Conservation (phyloP, 2,888 invertebrate genomes). For the Brassicogethes aeneus region DNA sequence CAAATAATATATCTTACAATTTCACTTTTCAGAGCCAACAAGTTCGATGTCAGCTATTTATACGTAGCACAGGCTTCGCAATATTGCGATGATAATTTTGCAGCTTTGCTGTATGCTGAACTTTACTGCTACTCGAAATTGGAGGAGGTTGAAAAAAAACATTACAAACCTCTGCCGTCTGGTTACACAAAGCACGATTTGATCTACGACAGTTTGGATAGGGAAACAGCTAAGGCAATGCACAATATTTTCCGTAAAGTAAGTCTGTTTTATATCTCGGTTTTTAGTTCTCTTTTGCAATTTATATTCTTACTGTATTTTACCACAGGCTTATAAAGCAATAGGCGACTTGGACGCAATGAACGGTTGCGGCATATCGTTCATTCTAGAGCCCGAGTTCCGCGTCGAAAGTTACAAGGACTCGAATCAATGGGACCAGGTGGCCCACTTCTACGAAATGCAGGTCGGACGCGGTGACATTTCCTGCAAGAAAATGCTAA, state of each 20-base stretch:
- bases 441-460: conserved; percentile 53
- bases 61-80: conserved; percentile 69
- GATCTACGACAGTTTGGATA: conserved; percentile 39
- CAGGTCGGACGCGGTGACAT: conserved; percentile 7
- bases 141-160: conserved; percentile 15
- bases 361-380: conserved; percentile 65
- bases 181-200: conserved; percentile 34
- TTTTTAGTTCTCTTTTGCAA: too few species aligned
- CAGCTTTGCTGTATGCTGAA: conserved; percentile 68
- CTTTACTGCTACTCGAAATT: conserved; percentile 44
- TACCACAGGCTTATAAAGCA: conserved; percentile 56
- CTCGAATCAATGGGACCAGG: conserved; percentile 58
- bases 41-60: conserved; percentile 60
- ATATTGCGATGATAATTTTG: conserved; percentile 63
- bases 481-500: conserved; percentile 26
- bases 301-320: too few species aligned
- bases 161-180: conserved; percentile 10
- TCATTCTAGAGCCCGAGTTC: conserved; percentile 53
- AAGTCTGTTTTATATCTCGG: too few species aligned
- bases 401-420: conserved; percentile 61
- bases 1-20: too few species aligned
- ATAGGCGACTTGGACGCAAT: conserved; percentile 73
- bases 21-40: conserved; percentile 9
- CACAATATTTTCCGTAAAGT: conserved; percentile 55
- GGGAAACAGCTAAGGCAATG: conserved; percentile 43